Percentiles rank a stretch among this genome's conserved stretches.
Evolutionary conservation across 2,113 vertebrate genomes (phyloP).

Genomic region (Lampris incognitus): DNA sequence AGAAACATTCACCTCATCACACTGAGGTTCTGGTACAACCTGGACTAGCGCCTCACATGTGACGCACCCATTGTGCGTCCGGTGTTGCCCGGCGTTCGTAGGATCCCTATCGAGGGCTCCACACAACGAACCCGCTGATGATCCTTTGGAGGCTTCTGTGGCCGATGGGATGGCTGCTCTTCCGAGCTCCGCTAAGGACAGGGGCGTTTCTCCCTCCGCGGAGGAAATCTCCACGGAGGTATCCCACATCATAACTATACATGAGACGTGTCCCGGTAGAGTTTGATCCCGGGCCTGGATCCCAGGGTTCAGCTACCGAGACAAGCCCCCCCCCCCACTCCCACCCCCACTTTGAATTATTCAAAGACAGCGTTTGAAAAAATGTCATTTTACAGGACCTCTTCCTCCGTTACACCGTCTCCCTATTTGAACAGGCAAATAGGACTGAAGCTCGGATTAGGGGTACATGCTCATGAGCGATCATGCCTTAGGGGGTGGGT

Average conservation of each 20-base stretch:
- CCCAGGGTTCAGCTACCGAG: conserved; percentile 45
- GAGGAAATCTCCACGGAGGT: too few relatives aligned
- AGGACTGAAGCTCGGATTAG: conserved; percentile 55
- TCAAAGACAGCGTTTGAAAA: conserved; percentile 48
- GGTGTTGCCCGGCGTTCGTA: too few relatives aligned
- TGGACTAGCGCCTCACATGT: neutral
- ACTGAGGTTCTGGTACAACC: neutral
- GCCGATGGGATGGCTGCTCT: too few relatives aligned
- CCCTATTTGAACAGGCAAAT: conserved; percentile 39
- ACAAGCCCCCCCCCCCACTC: conserved; percentile 7
- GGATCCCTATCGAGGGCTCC: too few relatives aligned
- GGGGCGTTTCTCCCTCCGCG: too few relatives aligned
- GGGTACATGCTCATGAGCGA: conserved; percentile 62
- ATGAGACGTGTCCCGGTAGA: neutral
- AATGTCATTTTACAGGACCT: conserved; percentile 19
- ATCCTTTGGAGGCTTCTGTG: too few relatives aligned
- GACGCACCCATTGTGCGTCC: neutral
- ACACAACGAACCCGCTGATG: too few relatives aligned
- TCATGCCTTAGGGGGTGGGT: conserved; percentile 10
- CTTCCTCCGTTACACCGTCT: conserved; percentile 45
- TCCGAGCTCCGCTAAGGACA: too few relatives aligned
- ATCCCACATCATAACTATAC: too few relatives aligned
- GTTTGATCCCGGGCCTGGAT: conserved; percentile 36
- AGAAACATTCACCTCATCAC: neutral
- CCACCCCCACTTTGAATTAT: conserved; percentile 46